phyloP scores from a whole-genome alignment of 2,113 vertebrate species.

The Barbus barbus region DNA sequence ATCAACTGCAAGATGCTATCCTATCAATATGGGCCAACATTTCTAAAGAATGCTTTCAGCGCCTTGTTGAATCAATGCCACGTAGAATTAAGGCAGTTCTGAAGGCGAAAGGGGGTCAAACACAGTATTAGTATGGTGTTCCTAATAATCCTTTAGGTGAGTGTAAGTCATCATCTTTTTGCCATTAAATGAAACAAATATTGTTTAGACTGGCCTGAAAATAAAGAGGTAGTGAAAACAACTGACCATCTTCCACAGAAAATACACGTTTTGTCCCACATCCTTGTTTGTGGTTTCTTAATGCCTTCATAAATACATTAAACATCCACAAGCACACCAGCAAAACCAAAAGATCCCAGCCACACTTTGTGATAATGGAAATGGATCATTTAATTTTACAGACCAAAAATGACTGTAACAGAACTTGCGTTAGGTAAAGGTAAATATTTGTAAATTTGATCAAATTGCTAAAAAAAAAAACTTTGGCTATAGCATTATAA shows the following conservation, averaged over 20 bases:
- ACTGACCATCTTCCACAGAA: neutral
- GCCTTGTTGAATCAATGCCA: too few species aligned
- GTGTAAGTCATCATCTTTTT: neutral
- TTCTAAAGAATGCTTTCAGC: too few species aligned
- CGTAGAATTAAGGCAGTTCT: too few species aligned
- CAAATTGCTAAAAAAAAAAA: too few species aligned
- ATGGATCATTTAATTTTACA: neutral
- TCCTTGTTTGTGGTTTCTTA: conserved; percentile 8
- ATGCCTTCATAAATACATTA: neutral
- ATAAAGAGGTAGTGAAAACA: conserved; percentile 19
- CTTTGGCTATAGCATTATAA: too few species aligned
- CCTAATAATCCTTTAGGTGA: too few species aligned
- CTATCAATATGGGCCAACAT: too few species aligned
- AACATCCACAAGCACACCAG: neutral
- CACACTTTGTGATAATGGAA: neutral
- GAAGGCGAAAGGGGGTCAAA: too few species aligned
- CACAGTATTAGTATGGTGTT: too few species aligned
- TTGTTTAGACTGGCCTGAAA: neutral
- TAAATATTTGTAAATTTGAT: neutral
- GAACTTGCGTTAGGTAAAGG: neutral
- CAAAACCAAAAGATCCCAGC: neutral
- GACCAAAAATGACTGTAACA: neutral
- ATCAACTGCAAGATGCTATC: too few species aligned
- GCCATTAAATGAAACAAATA: neutral
- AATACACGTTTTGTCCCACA: neutral